Base-by-base conservation (phyloP, 2,113 vertebrate genomes). In the Connochaetes taurinus region DNA sequence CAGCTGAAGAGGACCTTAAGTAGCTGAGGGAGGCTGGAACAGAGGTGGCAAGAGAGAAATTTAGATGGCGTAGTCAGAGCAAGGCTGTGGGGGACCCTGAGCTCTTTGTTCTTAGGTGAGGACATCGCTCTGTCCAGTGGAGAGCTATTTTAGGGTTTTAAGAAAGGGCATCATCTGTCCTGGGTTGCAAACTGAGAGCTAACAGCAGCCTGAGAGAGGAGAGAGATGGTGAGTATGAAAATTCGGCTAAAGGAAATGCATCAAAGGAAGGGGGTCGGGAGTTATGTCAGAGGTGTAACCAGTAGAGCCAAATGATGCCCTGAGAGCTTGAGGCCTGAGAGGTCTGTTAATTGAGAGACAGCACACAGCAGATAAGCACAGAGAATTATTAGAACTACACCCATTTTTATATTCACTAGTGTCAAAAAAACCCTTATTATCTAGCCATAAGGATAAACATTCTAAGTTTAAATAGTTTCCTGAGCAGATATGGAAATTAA, bases 401-500 rank as follows among this genome's bases (percentile, higher is more conserved):
- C n/a, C 23, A 7, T 25, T 84, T 92, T 93, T 97, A 95, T 67
- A 95, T 50, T 67, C 53, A 57, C 13, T 40, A 13, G 29, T 45
- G 5, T 93, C 84, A 92, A 94, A 60, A 82, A 93, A 78, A n/a
- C 15, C 81, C 81, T 82, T 94, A 88, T 90, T 88, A 58, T 64
- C n/a, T 57, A 87, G 33, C 21, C 67, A 40, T 60, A 96, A 93
- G 53, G 83, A 89, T 57, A 81, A 95, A 62, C 90, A 60, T 91
- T 95, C 43, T 43, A 43, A 43, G 33, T 91, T 96, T 87, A 91
- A 85, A 67, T 67, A 36, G 27, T 87, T 97, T 97, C 60, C 74
- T 76, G 83, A 95, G 83, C 45, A 90, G 62, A 96, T 81, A 62
- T 29, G 23, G 80, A 97, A 97, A 93, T 97, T 53, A 97, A 93